Base-by-base conservation (phyloP, 2,113 vertebrate species). In the Halcyon senegalensis region DNA sequence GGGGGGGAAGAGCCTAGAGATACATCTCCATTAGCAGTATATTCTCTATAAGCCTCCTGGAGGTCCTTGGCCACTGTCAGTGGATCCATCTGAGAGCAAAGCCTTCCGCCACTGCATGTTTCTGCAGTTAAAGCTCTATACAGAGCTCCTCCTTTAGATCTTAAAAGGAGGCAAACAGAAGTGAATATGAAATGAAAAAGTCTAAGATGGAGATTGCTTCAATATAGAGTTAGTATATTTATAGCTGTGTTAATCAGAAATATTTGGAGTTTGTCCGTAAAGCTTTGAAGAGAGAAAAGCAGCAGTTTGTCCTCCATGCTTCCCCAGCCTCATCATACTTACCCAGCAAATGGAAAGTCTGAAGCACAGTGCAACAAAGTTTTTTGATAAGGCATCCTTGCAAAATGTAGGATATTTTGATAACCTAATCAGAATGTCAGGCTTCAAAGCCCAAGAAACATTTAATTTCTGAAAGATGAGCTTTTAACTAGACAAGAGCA, bases 31-130 rank as follows among this genome's bases (percentile, higher is more conserved):
- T 23, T 28, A 69, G 7, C 24, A 74, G 12, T 15, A 7, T 31
- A 30, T 74, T 86, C 62, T 28, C 43, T 46, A 11, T 58, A 88
- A 60, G 23, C 4, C 17, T 73, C 8, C 39, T 60, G 16, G 3
- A 43, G 16, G 8, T 56, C 35, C 37, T 50, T 88, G 13, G 21
- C 3, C 83, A 76, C 16, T 23, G 31, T 8, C 64, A 66, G 6
- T 16, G 16, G 58, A 39, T 53, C 27, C 24, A 35, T 21, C 28
- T 86, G 13, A 5, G 33, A 83, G 27, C 16, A 5, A 10, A 85
- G 28, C 17, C 11, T 5, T 4, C 16, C 41, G 4, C 3, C 13
- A 59, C 8, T 9, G 1, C 11, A 1, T 21, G 10, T 70, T 86
- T 56, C 33, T 44, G 4, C 7, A n/a, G 9, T 46, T 63, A 67